Evolutionary conservation across 1,140 invertebrate species (phyloP), one percentile per base, ranked within the genome.

Genomic region (Neodiprion pinetum): DNA sequence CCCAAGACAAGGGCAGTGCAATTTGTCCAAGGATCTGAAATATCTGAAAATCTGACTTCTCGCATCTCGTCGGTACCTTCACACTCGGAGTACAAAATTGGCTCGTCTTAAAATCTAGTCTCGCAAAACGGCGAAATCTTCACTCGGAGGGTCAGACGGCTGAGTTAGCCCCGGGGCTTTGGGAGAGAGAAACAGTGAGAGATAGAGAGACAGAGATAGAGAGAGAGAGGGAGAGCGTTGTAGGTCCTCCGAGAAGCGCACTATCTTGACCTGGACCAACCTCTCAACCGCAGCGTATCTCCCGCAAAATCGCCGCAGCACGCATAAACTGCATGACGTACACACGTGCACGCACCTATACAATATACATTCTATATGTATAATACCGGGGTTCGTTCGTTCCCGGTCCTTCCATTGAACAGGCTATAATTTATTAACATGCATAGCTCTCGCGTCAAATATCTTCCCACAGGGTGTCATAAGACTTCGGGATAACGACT

Each of bases 391-490:
- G 53, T 40, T 5, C 28, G 28, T 40, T 40, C 2, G 28, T 40
- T 40, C 28, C 5, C 8, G 53, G 53, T 61, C 53, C 53, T 61
- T 61, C 53, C 53, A 17, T 17, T 12, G 53, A 61, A 61, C 53
- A 61, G 53, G 53, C 53, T 61, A 61, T 61, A 61, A 61, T 61
- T 61, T 61, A 61, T 61, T 61, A 61, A 61, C 53, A 61, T 61
- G 53, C 53, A 61, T 61, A 14, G 11, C 53, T 61, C 53, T 14
- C 11, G 67, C 67, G 40, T 69, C 67, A 69, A 69, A 69, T 69
- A 69, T 69, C 67, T 69, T 69, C 67, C 67, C 67, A 47, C 67
- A 12, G 40, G 67, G 40, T 69, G 67, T 69, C 21, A 47, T 69
- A 69, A 69, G 9, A 23, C 67, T 40, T 40, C 23, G 17, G 67